phyloP scores from a whole-genome alignment of 2,888 invertebrate genomes.

The Thymelicus acteon region DNA sequence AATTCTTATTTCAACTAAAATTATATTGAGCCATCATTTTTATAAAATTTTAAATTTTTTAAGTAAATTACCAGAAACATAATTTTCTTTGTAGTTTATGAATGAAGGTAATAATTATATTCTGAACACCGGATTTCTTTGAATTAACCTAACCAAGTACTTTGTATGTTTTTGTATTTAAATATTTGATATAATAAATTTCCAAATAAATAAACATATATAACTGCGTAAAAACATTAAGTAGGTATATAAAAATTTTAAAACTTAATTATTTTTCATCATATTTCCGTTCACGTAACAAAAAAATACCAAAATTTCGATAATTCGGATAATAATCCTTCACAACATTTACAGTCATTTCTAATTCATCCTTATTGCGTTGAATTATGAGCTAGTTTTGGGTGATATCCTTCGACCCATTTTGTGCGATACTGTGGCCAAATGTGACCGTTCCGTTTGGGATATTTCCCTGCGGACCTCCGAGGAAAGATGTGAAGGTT shows the following conservation, averaged over 20 bases:
- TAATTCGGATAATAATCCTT: conserved; percentile 32
- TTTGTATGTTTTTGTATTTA: not conserved
- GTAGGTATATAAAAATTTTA: not conserved
- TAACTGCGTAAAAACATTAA: not conserved
- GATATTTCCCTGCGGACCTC: conserved; percentile 65
- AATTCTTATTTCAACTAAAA: conserved; percentile 20
- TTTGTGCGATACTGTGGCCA: conserved; percentile 43
- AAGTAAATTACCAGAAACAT: not conserved
- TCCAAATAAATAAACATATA: not conserved
- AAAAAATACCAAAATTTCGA: not conserved
- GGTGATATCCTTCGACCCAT: conserved; percentile 18
- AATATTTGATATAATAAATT: not conserved
- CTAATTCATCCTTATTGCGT: conserved; percentile 18
- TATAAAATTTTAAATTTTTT: not conserved
- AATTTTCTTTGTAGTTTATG: no score
- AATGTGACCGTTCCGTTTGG: conserved; percentile 63
- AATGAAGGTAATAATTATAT: no score
- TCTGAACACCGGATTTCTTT: not conserved
- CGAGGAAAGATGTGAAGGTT: conserved; percentile 81
- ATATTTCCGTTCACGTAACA: not conserved
- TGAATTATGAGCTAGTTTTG: conserved; percentile 27
- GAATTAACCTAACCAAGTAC: no score
- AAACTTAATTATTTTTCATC: conserved; percentile 6
- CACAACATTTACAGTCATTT: conserved; percentile 22
- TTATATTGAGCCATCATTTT: conserved; percentile 8